These are phyloP conservation scores for Lucinisca nassula DNA, from an alignment of 2,888 invertebrate genomes.

Conservation along the genomic window DNA sequence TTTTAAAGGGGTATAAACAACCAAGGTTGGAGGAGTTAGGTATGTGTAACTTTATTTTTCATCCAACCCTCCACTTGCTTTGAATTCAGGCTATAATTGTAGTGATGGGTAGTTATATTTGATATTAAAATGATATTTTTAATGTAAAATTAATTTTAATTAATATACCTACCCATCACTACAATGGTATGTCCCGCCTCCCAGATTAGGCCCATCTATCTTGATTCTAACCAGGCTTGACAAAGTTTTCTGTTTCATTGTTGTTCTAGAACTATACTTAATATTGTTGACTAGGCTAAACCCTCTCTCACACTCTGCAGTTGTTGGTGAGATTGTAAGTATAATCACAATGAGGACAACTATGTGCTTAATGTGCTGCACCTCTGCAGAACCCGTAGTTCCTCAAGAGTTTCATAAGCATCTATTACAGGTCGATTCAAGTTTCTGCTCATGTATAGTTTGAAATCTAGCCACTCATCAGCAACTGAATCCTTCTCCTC, in stretches of 20 bases:
- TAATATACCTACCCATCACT: too few species aligned
- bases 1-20: too few species aligned
- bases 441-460: conserved; percentile 15
- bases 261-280: background rate
- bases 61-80: too few species aligned
- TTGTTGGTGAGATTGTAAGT: conserved; percentile 20
- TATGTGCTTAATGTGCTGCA: conserved; percentile 7
- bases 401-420: background rate
- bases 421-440: background rate
- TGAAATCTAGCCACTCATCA: conserved; percentile 9
- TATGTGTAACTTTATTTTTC: too few species aligned
- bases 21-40: too few species aligned
- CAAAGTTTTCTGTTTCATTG: conserved; percentile 16
- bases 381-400: background rate
- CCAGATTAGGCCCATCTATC: conserved; percentile 24
- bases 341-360: conserved; percentile 4
- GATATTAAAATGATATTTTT: too few species aligned
- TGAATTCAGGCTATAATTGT: too few species aligned
- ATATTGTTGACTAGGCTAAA: conserved; percentile 11
- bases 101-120: too few species aligned
- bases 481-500: background rate
- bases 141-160: too few species aligned
- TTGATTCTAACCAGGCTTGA: conserved; percentile 11
- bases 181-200: too few species aligned
- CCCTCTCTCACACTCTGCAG: conserved; percentile 19